phyloP scores from a whole-genome alignment of 2,113 vertebrate species.

The Epinephelus fuscoguttatus region DNA sequence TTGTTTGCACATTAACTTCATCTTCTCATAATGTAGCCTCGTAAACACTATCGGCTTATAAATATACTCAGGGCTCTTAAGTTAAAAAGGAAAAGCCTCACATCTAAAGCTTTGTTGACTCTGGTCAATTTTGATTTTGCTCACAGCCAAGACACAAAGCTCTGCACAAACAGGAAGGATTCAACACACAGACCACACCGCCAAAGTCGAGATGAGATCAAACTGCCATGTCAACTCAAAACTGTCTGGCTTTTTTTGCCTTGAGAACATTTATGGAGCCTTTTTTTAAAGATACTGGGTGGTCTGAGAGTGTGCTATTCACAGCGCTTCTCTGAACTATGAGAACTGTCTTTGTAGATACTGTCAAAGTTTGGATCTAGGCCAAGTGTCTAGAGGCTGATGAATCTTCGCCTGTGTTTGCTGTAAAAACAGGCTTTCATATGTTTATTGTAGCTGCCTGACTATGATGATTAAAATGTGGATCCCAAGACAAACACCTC shows the following conservation, averaged over 20 bases:
- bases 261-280: slow-evolving; percentile 35
- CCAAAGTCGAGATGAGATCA: slow-evolving; percentile 39
- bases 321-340: slow-evolving; percentile 34
- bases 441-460: slow-evolving; percentile 50
- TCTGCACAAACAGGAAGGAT: slow-evolving; percentile 63
- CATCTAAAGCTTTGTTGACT: slow-evolving; percentile 46
- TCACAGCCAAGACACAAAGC: slow-evolving; percentile 41
- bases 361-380: slow-evolving; percentile 70
- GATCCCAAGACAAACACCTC: slow-evolving; percentile 41
- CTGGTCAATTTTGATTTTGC: slow-evolving; percentile 21
- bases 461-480: slow-evolving; percentile 27
- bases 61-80: slow-evolving; percentile 36
- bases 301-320: slow-evolving; percentile 52
- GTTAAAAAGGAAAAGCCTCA: slow-evolving; percentile 55
- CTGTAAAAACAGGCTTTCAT: slow-evolving; percentile 44
- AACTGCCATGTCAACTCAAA: slow-evolving; percentile 35
- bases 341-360: slow-evolving; percentile 52
- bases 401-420: slow-evolving; percentile 35
- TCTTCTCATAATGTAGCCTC: slow-evolving; percentile 39
- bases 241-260: slow-evolving; percentile 23
- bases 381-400: slow-evolving; percentile 61
- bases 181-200: slow-evolving; percentile 10
- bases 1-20: slow-evolving; percentile 42
- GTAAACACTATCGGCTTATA: slow-evolving; percentile 35
- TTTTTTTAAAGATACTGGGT: slow-evolving; percentile 51